phyloP scores from a whole-genome alignment of 2,797 vertebrate genomes.

The Nothura maculosa region DNA sequence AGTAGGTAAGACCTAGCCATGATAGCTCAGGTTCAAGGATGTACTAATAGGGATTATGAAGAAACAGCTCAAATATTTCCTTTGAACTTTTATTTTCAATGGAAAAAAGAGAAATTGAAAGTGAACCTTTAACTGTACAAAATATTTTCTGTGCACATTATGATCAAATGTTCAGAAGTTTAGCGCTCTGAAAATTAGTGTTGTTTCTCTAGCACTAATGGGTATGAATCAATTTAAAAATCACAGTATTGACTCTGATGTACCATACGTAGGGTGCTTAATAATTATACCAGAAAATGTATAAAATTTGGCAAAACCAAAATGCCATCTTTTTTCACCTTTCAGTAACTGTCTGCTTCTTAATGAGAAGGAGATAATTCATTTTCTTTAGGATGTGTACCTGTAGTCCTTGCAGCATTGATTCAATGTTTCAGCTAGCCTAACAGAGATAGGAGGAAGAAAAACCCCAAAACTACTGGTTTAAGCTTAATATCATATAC shows the following conservation, averaged over 20 bases:
- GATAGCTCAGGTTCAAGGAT: background rate
- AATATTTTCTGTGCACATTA: background rate
- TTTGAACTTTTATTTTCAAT: background rate
- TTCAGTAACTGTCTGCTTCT: slow-evolving; percentile 54
- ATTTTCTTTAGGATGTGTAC: slow-evolving; percentile 9
- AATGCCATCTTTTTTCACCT: slow-evolving; percentile 63
- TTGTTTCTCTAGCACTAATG: background rate
- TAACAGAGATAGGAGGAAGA: background rate
- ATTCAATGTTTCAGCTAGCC: background rate
- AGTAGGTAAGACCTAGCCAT: background rate
- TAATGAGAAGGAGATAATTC: slow-evolving; percentile 48
- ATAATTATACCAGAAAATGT: fast-evolving
- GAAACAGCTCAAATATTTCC: background rate
- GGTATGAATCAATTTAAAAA: background rate
- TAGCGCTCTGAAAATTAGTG: background rate
- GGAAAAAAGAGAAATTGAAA: background rate
- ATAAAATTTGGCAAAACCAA: background rate
- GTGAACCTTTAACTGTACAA: background rate
- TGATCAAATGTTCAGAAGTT: background rate
- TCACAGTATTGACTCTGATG: background rate
- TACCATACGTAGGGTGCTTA: background rate
- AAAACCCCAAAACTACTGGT: background rate
- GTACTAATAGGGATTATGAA: background rate
- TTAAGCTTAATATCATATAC: background rate
- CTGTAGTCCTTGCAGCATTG: slow-evolving; percentile 56